Base-by-base conservation (phyloP, 1,140 invertebrate genomes). In the Orussus abietinus region DNA sequence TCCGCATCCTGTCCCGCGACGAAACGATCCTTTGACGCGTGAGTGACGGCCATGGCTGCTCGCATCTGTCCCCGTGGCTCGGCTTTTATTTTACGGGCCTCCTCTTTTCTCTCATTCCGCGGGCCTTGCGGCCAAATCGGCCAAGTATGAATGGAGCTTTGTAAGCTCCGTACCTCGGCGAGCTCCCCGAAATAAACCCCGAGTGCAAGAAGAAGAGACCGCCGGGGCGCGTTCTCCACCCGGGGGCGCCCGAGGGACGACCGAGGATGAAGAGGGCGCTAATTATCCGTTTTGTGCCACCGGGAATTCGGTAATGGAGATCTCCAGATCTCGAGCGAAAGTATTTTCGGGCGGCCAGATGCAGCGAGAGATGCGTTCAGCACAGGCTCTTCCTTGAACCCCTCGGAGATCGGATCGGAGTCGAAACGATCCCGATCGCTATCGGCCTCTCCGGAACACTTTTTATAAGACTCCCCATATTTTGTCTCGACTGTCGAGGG, bases 31-130 rank as follows among this genome's bases (percentile, higher is more conserved):
- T 60, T 66, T 62, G 64, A 66, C 61, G 55, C 49, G 47, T 62
- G 59, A 66, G 55, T 62, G 64, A 66, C 64, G 61, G 57, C 48
- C 57, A 32, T 51, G 49, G 47, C 52, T 57, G 50, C 45, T 51
- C 37, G 48, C 57, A 58, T 63, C 59, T 62, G 55, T 61, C 59
- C 53, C 43, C 43, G 32, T 44, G 33, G 39, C 37, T 48, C 47
- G n/a, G n/a, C n/a, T n/a, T n/a, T n/a, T n/a, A n/a, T n/a, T n/a
- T 26, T 26, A 25, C 39, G 37, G 15, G 33, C 38, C 34, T 45
- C 40, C 19, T 38, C 37, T 39, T 37, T 32, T 29, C 25, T 48
- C 25, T 28, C 34, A 29, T 19, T 48, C 31, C 10, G 14, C 31
- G 7, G 7, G 10, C 2, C 10, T 33, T 14, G 11, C 15, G 13